phyloP scores from a whole-genome alignment of 2,797 vertebrate genomes.

The Thalassophryne amazonica region DNA sequence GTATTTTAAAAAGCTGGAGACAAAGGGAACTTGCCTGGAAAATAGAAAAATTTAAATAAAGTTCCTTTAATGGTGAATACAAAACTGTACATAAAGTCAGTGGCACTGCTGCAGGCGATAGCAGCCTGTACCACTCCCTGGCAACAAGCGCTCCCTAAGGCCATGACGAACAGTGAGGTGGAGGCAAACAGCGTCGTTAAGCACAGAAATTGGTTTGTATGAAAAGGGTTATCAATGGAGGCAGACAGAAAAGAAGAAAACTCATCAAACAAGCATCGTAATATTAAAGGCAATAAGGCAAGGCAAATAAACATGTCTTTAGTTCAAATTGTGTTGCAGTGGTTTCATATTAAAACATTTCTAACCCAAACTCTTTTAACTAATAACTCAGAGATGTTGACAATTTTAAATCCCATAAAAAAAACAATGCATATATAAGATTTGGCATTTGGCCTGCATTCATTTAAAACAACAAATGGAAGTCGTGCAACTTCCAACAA shows the following conservation, averaged over 20 bases:
- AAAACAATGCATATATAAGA: no score
- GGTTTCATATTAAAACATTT: no score
- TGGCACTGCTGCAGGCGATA: constrained; percentile 41
- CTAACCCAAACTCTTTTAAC: no score
- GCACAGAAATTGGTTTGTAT: constrained; percentile 24
- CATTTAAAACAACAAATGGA: no score
- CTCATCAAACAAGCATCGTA: background rate
- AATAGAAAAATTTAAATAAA: background rate
- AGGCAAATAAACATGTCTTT: no score
- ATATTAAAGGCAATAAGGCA: background rate
- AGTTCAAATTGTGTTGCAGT: no score
- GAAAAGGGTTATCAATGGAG: constrained; percentile 8
- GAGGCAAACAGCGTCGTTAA: constrained; percentile 48
- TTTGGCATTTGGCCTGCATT: no score
- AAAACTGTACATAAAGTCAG: constrained; percentile 21
- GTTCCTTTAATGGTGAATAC: constrained; percentile 12
- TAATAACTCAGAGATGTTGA: no score
- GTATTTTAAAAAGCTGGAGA: background rate
- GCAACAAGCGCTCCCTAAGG: constrained; percentile 62
- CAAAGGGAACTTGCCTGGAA: background rate
- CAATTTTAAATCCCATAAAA: no score
- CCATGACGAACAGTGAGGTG: constrained; percentile 45
- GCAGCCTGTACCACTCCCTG: constrained; percentile 57
- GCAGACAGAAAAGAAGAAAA: background rate
- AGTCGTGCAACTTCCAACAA: no score